These are phyloP conservation scores for Isichthys henryi DNA, from an alignment of 2,113 vertebrate genomes.

Conservation along the genomic window DNA sequence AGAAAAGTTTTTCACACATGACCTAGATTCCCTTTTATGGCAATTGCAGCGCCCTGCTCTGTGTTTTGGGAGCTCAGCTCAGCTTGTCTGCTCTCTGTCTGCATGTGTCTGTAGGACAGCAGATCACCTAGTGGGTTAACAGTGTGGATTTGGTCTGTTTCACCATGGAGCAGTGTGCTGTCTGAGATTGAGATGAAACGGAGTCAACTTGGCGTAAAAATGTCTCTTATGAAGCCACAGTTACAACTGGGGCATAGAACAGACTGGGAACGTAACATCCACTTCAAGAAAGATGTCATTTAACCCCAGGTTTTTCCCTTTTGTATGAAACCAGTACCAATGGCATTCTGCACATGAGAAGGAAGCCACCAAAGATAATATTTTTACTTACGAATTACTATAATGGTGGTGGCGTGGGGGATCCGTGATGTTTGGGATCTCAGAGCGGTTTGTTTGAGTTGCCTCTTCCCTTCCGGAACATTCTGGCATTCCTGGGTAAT, in stretches of 20 bases:
- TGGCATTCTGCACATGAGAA: neutral
- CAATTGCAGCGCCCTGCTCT: neutral
- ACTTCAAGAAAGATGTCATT: neutral
- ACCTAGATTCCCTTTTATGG: neutral
- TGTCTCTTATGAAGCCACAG: neutral
- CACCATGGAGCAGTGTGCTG: neutral
- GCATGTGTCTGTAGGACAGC: neutral
- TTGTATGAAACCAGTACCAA: neutral
- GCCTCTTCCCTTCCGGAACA: neutral
- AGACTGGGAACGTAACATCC: neutral
- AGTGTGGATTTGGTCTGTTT: neutral
- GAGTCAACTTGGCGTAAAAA: neutral
- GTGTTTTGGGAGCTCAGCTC: neutral
- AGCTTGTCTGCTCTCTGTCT: neutral
- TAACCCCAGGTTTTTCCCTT: neutral
- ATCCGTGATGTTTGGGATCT: neutral
- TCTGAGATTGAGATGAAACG: neutral
- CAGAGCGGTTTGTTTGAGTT: neutral
- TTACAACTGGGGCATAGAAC: neutral
- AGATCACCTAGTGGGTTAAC: neutral
- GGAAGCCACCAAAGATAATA: neutral
- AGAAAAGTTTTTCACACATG: neutral
- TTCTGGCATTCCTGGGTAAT: neutral
- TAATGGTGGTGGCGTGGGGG: neutral
- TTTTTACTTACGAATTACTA: neutral